Evolutionary conservation across 2,113 vertebrate genomes (phyloP), one percentile per base, ranked within the genome.

Genomic region (Corythaeola cristata): DNA sequence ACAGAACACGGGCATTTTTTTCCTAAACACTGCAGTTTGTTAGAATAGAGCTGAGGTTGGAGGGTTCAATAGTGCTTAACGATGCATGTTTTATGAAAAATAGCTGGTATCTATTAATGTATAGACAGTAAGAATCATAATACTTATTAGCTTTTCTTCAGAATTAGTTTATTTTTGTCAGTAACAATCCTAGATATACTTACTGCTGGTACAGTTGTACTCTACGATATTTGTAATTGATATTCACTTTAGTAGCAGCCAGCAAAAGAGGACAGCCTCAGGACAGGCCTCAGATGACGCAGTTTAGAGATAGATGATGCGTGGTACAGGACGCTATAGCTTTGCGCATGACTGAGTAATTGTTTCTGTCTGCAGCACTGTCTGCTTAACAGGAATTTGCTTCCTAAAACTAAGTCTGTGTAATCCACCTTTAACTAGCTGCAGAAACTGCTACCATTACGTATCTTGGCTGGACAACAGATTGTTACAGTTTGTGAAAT

Each of bases 151-250:
- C 98, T 98, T 99, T 98, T 96, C 97, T 98, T 98, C 97, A 98
- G 98, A 99, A 96, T 97, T 98, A 98, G 98, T 98, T 98, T 99
- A 98, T 98, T 97, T 98, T 99, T 98, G 98, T 98, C 98, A 98
- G 98, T 99, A 98, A 99, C 98, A 98, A 98, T 98, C 98, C 97
- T 99, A 98, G 98, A 98, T 99, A 98, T 98, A 99, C 98, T 99
- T 98, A 99, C 99, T 99, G 99, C 99, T 99, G 99, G 99, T 98
- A 99, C 99, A 99, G 99, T 99, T 98, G 98, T 99, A 99, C 98
- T 98, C 98, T 97, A 96, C 83, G 98, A 97, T 97, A 98, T 98
- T 98, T 98, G 98, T 99, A 98, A 98, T 98, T 98, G 98, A 98
- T 98, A 97, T 90, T 98, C 98, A 97, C 97, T 97, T 98, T 98